Conservation (phyloP, 2,888 invertebrate species). For the Yponomeuta sedellus region DNA sequence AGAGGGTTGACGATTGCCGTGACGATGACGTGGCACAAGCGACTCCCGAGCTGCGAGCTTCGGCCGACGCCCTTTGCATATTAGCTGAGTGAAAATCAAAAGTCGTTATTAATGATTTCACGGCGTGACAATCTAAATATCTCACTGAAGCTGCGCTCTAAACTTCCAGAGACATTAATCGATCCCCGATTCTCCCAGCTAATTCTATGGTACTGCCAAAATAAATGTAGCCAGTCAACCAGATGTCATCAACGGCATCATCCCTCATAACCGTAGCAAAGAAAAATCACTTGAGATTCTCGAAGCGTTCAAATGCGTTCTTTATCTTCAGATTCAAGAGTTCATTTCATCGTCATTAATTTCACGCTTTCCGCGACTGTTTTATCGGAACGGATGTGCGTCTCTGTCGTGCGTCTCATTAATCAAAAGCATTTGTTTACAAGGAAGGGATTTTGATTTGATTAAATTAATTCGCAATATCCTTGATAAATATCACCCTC, state of each 20-base stretch:
- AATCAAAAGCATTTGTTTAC: conserved; percentile 78
- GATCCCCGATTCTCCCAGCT: conserved; percentile 45
- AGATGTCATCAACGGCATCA: conserved; percentile 65
- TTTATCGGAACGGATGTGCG: conserved; percentile 72
- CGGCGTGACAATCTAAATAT: conserved; percentile 73
- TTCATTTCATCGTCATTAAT: conserved; percentile 78
- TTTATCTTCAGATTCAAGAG: conserved; percentile 74
- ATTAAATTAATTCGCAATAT: conserved; percentile 78
- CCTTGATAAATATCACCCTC: conserved; percentile 77
- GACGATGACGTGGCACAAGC: conserved; percentile 31
- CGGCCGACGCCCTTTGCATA: conserved; percentile 63
- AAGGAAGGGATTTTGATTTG: conserved; percentile 77
- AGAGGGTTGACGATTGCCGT: conserved; percentile 56
- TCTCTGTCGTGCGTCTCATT: conserved; percentile 76
- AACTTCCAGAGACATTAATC: conserved; percentile 56
- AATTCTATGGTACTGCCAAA: conserved; percentile 42
- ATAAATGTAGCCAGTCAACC: conserved; percentile 63
- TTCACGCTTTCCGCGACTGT: conserved; percentile 72
- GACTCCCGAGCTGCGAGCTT: conserved; percentile 42
- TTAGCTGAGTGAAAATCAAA: conserved; percentile 73
- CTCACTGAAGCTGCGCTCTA: conserved; percentile 40
- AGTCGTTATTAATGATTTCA: conserved; percentile 70
- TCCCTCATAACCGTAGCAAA: conserved; percentile 55
- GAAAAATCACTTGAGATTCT: conserved; percentile 71
- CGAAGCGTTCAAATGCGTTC: conserved; percentile 64